Conservation (phyloP, 2,113 vertebrate species). For the Phrynocephalus versicolor region DNA sequence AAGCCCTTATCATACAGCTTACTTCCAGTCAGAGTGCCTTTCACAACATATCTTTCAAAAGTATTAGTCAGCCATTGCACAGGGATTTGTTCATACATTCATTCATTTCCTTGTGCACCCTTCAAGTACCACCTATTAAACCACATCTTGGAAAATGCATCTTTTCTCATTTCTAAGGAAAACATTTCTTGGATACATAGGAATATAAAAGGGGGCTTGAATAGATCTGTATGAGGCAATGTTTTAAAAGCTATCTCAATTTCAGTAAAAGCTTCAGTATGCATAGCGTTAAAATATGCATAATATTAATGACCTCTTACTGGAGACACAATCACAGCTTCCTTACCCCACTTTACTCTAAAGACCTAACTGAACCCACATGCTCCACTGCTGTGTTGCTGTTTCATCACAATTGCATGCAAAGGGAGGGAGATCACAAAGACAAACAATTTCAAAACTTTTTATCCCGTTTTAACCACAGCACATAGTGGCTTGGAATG, state of each 20-base stretch:
- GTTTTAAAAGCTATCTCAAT: not conserved
- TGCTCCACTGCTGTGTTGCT: too few species aligned
- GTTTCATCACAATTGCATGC: too few species aligned
- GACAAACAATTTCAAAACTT: not conserved
- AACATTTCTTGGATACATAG: not conserved
- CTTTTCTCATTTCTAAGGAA: not conserved
- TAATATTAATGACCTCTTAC: constrained; percentile 29
- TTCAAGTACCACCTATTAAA: not conserved
- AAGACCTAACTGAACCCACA: too few species aligned
- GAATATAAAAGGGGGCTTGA: too few species aligned
- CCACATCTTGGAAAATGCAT: not conserved
- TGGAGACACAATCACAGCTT: not conserved
- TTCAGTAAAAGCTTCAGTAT: constrained; percentile 4
- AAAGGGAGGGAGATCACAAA: not conserved
- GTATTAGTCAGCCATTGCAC: not conserved
- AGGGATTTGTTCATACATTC: not conserved
- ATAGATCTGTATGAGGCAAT: not conserved
- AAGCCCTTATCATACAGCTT: not conserved
- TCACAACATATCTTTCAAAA: not conserved
- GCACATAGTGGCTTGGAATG: not conserved
- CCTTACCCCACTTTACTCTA: too few species aligned
- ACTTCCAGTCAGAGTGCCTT: not conserved
- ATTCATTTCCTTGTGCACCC: too few species aligned
- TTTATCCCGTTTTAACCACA: not conserved
- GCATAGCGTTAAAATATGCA: constrained; percentile 15